Evolutionary conservation across 2,888 invertebrate species (phyloP), one percentile per base, ranked within the genome.

Genomic region (Drosophila quasianomalipes): DNA sequence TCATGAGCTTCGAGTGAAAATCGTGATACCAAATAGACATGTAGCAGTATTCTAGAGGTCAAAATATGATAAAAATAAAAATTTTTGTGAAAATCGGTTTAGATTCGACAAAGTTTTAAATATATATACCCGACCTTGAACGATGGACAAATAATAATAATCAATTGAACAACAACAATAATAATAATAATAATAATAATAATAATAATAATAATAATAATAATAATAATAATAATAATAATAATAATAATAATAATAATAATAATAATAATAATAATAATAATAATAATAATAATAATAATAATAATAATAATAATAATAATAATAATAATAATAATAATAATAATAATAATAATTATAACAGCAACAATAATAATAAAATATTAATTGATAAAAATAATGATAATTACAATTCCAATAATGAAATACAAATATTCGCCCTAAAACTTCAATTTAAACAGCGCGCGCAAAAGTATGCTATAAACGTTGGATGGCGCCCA

Each of bases 401-500:
- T 14, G 22, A 47, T 9, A 16, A 26, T 26, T 26, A 16, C 26
- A 26, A 22, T 47, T 26, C 26, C 26, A 26, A 22, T 41, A n/a
- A 41, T 44, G 5, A 44, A 5, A 12, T 47, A 26, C 4, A 26
- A 37, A 28, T 19, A 19, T 37, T 26, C 10, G 4, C 7, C 16
- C 0, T 1, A 26, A 10, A 37, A 22, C 9, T 22, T 2, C n/a
- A 33, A 33, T 33, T 63, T 14, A 64, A 22, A 62, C 16, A 2
- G 0, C 0, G 22, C 55, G 64, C 76, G 55, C 19, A 62, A 79
- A 76, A 79, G 70, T 79, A 79, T 79, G 79, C 76, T 37, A 55
- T 7, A 22, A 19, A 33, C 35, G 41, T 54, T 41, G 7, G 4
- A 10, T 28, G 6, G 7, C 49, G 31, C 31, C 7, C 4, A 52